These are phyloP conservation scores for Megathymus violae DNA, from an alignment of 1,140 invertebrate species.

Conservation along the genomic window DNA sequence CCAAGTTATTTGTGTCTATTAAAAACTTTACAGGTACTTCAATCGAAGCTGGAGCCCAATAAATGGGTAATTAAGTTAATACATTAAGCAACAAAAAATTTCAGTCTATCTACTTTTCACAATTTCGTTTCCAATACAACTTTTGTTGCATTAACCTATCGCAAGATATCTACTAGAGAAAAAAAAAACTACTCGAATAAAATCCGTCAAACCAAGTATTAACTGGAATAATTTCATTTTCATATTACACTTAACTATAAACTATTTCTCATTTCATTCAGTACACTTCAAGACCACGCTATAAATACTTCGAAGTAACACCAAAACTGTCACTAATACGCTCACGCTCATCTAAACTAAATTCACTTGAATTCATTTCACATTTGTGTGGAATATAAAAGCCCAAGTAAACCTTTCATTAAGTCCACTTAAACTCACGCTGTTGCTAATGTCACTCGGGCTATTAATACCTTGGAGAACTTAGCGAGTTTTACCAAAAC, in stretches of 20 bases:
- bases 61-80: too few species aligned
- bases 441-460: constrained; percentile 48
- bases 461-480: constrained; percentile 61
- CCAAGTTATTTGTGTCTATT: too few species aligned
- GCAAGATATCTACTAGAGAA: too few species aligned
- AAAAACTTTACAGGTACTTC: too few species aligned
- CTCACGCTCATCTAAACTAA: background rate
- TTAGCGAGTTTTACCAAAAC: constrained; percentile 56
- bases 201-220: constrained; percentile 55
- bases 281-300: background rate
- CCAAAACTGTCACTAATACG: background rate
- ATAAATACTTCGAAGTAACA: constrained; percentile 11
- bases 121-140: too few species aligned
- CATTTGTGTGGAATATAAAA: background rate
- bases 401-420: constrained; percentile 47
- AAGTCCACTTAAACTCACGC: constrained; percentile 61
- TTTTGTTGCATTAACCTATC: too few species aligned
- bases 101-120: too few species aligned
- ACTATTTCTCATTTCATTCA: background rate
- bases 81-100: too few species aligned
- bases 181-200: too few species aligned
- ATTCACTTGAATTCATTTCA: background rate
- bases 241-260: background rate
- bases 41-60: too few species aligned
- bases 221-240: background rate